Evolutionary conservation across 1,140 invertebrate species (phyloP).

Genomic region (Tenebrio molitor): DNA sequence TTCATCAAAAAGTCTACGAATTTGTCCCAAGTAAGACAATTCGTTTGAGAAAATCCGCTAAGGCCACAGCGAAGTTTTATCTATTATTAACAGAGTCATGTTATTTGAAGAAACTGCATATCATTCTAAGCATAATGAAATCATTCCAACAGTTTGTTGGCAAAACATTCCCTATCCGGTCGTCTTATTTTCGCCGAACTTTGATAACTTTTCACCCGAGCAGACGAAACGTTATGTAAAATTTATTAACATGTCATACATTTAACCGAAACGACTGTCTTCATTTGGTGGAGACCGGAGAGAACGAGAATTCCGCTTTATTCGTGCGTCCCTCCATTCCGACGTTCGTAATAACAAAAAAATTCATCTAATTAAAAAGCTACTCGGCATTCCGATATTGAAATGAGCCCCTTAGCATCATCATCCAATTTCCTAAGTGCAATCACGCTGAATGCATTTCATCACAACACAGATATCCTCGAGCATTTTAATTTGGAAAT

Average conservation of each 20-base stretch:
- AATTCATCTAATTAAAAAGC: conserved; percentile 9
- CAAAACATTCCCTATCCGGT: not conserved
- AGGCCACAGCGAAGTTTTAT: too few species aligned
- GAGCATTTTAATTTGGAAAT: conserved; percentile 28
- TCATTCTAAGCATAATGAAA: not conserved
- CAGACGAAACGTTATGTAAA: not conserved
- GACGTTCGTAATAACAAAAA: too few species aligned
- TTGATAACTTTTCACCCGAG: not conserved
- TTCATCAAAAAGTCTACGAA: too few species aligned
- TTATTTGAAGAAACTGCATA: too few species aligned
- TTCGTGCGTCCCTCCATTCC: too few species aligned
- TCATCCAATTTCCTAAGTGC: conserved; percentile 21
- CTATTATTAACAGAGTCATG: not conserved
- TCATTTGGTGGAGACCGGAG: too few species aligned
- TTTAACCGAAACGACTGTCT: not conserved
- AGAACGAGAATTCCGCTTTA: too few species aligned
- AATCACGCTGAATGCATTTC: conserved; percentile 12
- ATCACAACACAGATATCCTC: conserved; percentile 15
- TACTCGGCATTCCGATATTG: not conserved
- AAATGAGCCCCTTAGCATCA: not conserved
- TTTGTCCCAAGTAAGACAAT: too few species aligned
- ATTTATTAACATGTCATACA: not conserved
- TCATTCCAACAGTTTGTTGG: not conserved
- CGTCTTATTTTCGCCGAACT: not conserved
- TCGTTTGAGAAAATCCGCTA: too few species aligned